Percentiles rank a stretch among this genome's conserved stretches.
phyloP scores from a whole-genome alignment of 1,140 invertebrate genomes.

The Venturia canescens region DNA sequence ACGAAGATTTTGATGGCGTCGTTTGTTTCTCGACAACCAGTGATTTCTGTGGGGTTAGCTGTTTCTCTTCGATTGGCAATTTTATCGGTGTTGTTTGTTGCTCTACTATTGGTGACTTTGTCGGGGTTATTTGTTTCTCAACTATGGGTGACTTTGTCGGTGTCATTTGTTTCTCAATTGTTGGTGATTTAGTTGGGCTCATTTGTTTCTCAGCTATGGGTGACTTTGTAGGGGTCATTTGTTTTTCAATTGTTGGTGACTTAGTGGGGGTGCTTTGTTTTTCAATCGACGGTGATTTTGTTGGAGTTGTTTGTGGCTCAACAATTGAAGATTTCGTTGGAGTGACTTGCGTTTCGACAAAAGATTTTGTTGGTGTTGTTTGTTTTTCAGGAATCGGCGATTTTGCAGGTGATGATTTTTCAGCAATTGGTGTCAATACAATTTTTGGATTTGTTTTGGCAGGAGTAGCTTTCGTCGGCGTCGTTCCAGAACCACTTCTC shows the following conservation, averaged over 20 bases:
- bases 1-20: too few species aligned
- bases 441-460: conserved; percentile 33
- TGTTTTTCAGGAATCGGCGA: conserved; percentile 54
- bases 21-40: too few species aligned
- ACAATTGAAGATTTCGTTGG: too few species aligned
- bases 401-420: conserved; percentile 58
- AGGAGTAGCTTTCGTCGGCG: conserved; percentile 53
- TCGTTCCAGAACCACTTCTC: conserved; percentile 59
- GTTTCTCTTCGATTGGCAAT: too few species aligned
- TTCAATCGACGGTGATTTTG: too few species aligned
- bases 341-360: too few species aligned
- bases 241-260: too few species aligned
- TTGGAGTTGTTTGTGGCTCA: conserved; percentile 33
- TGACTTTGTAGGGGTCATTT: conserved; percentile 34
- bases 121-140: too few species aligned
- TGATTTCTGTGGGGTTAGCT: too few species aligned
- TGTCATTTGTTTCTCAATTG: conserved; percentile 37
- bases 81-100: background rate
- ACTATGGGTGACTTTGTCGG: too few species aligned
- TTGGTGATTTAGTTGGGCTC: conserved; percentile 45
- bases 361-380: conserved; percentile 32
- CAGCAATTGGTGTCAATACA: background rate
- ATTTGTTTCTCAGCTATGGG: conserved; percentile 57
- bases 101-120: conserved; percentile 44
- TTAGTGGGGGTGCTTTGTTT: too few species aligned